Conservation (phyloP, 2,797 vertebrate species). For the Sus cebifrons region DNA sequence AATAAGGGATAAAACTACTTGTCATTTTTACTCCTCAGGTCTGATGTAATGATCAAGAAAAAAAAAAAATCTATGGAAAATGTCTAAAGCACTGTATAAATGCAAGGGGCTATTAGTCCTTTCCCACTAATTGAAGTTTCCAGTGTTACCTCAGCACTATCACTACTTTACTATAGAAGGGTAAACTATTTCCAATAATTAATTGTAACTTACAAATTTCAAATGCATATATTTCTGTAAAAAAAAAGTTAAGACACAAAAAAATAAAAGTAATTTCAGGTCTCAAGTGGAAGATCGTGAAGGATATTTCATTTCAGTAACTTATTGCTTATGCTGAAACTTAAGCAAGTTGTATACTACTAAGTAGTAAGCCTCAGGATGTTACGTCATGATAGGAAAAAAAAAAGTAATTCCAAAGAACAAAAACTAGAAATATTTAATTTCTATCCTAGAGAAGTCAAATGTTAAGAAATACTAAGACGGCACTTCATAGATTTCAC, state of each 20-base stretch:
- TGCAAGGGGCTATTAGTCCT: neutral
- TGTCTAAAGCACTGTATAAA: neutral
- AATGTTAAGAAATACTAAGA: neutral
- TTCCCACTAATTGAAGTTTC: neutral
- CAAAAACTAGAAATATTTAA: neutral
- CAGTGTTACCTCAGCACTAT: neutral
- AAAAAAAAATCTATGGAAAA: neutral
- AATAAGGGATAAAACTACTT: neutral
- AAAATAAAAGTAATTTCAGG: slow-evolving; percentile 51
- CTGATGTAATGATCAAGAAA: neutral
- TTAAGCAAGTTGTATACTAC: neutral
- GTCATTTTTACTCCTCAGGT: neutral
- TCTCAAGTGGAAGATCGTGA: neutral
- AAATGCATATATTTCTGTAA: neutral
- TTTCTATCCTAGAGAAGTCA: neutral
- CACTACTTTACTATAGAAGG: neutral
- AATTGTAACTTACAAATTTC: neutral
- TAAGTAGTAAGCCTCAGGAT: neutral
- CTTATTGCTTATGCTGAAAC: neutral
- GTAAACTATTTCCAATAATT: neutral
- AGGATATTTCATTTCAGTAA: slow-evolving; percentile 40
- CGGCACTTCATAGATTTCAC: neutral
- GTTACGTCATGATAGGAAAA: neutral
- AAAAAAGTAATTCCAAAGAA: slow-evolving; percentile 18
- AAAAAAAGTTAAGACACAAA: neutral